Base-by-base conservation (phyloP, 2,113 vertebrate genomes). In the Tor tambroides region DNA sequence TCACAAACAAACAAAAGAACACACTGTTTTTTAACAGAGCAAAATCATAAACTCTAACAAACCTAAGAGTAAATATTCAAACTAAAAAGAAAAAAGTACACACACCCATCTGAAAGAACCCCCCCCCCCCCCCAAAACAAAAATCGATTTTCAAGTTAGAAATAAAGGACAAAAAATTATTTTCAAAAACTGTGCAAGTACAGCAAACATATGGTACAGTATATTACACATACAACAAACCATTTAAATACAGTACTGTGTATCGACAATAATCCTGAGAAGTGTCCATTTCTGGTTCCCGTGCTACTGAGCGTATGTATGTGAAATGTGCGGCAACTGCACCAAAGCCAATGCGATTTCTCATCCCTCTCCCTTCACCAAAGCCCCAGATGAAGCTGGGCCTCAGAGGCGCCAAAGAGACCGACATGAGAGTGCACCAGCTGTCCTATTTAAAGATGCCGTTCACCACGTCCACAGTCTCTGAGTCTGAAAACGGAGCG, bases 261-360 rank as follows among this genome's bases (percentile, higher is more conserved):
- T 97, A 96, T 97, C 96, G 96, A 95, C 96, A 97, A 96, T 94
- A 97, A 94, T 96, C 98, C 98, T 99, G 97, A 99, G 97, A 96
- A 96, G 96, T 96, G 92, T 95, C 92, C 83, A 78, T 93, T 94
- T 86, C 92, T 91, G 92, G 89, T 92, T 94, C 90, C 90, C 90
- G 90, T 91, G 92, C 90, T 88, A 91, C 92, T 86, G 86, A 88
- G 63, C 89, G 87, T 90, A 28, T 43, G 54, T 65, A 32, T 74
- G 54, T 80, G 74, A 84, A 77, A 72, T 65, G 6, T 86, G 88
- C 69, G 30, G n/a, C 79, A 83, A 83, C 59, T 87, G 86, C 88
- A 85, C 87, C n/a, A 38, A 38, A 69, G 54, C 76, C 79, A 83
- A 76, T 14, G 71, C 35, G 12, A 51, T 84, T 77, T 76, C 80